Evolutionary conservation across 2,888 invertebrate genomes (phyloP).

Genomic region (Ramazzottius varieornatus): DNA sequence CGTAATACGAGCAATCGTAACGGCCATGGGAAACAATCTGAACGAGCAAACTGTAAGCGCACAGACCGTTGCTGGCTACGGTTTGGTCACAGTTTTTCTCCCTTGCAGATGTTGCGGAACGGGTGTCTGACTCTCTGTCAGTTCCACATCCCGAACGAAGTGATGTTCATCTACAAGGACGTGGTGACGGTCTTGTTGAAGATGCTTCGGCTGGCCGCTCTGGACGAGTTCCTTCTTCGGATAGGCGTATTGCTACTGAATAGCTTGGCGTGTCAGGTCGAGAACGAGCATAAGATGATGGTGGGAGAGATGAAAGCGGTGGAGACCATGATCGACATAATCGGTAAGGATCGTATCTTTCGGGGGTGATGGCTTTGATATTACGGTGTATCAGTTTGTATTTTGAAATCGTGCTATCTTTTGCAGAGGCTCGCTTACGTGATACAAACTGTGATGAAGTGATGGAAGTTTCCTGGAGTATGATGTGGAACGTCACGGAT

Average conservation of each 20-base stretch:
- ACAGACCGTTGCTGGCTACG: background rate
- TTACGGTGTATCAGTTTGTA: too few relatives aligned
- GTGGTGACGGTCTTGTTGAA: conserved; percentile 15
- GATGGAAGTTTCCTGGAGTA: conserved; percentile 89
- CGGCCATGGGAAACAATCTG: background rate
- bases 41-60: conserved; percentile 2
- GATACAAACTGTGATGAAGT: conserved; percentile 61
- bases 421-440: background rate
- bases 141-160: conserved; percentile 76
- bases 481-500: conserved; percentile 83
- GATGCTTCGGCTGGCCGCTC: conserved; percentile 27
- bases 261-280: conserved; percentile 82
- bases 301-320: conserved; percentile 62
- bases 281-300: conserved; percentile 65
- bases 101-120: conserved; percentile 54
- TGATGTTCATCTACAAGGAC: conserved; percentile 26
- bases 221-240: conserved; percentile 71
- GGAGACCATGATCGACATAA: conserved; percentile 15
- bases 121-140: conserved; percentile 79
- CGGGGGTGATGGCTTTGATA: background rate
- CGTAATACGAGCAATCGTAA: background rate
- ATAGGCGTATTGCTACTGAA: conserved; percentile 81
- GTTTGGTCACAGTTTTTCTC: background rate
- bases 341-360: background rate
- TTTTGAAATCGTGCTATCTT: too few relatives aligned